Conservation (phyloP, 2,113 vertebrate species). For the Gnathonemus longibarbis region DNA sequence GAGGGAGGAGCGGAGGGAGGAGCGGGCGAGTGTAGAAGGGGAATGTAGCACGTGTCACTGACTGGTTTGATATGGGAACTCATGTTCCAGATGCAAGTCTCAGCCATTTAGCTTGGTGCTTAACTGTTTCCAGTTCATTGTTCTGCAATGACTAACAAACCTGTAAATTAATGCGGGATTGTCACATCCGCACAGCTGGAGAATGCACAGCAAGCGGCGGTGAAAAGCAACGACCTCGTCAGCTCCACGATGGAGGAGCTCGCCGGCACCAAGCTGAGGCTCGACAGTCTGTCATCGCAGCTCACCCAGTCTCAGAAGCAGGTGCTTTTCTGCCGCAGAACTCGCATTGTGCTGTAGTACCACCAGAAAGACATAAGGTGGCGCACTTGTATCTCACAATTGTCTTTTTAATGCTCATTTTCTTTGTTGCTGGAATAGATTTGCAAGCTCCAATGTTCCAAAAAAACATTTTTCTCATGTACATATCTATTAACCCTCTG, state of each 20-base stretch:
- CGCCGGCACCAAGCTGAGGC: slow-evolving; percentile 45
- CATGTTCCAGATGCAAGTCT: background rate
- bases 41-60: background rate
- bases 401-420: background rate
- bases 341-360: slow-evolving; percentile 1
- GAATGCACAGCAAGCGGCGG: slow-evolving; percentile 61
- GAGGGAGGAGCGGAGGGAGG: background rate
- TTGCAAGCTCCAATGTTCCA: background rate
- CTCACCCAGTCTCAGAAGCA: slow-evolving; percentile 59
- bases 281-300: slow-evolving; percentile 57
- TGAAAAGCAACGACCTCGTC: slow-evolving; percentile 53
- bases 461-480: background rate
- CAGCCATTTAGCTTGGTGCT: background rate
- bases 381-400: background rate
- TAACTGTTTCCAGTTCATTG: background rate
- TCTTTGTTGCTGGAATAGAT: background rate
- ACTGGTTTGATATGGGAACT: background rate
- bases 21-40: background rate
- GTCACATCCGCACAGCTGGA: slow-evolving; percentile 53
- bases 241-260: slow-evolving; percentile 63
- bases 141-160: background rate
- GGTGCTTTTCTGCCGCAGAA: slow-evolving; percentile 39
- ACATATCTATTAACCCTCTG: background rate
- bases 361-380: background rate
- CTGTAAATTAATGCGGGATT: background rate